phyloP scores from a whole-genome alignment of 2,888 invertebrate genomes.

The Crioceris asparagi region DNA sequence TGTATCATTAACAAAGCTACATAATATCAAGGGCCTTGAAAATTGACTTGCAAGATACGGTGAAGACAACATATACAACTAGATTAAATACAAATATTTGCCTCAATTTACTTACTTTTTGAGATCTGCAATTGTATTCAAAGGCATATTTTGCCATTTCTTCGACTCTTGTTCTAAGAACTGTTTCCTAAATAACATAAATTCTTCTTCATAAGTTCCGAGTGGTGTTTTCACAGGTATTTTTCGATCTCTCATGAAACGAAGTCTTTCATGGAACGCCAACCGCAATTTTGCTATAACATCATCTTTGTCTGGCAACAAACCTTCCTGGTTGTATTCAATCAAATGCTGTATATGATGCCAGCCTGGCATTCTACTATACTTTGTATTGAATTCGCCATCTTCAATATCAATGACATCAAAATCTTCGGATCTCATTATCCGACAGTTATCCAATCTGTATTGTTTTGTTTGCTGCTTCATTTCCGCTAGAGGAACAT shows the following conservation, averaged over 20 bases:
- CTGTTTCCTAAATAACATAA: constrained; percentile 14
- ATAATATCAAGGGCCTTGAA: no score
- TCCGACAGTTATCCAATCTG: constrained; percentile 16
- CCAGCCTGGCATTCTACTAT: constrained; percentile 19
- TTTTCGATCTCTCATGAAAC: constrained; percentile 17
- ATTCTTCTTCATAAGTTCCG: constrained; percentile 17
- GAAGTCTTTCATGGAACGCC: constrained; percentile 12
- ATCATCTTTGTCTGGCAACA: constrained; percentile 22
- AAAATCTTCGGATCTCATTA: constrained; percentile 14
- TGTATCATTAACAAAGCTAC: no score
- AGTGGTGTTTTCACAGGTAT: constrained; percentile 19
- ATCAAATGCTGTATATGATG: constrained; percentile 19
- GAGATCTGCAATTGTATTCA: constrained; percentile 18
- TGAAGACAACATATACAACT: no score
- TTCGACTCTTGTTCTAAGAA: constrained; percentile 20
- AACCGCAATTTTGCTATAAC: constrained; percentile 19
- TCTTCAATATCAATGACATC: constrained; percentile 19
- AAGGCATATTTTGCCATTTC: constrained; percentile 24
- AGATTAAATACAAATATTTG: no score
- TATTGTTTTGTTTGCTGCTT: constrained; percentile 16
- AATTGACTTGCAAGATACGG: no score
- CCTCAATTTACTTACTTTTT: constrained; percentile 13
- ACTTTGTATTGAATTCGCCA: constrained; percentile 20
- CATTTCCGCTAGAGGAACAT: constrained; percentile 15
- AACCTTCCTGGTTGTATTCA: constrained; percentile 19